Percentiles rank a stretch among this genome's conserved stretches.
Conservation (phyloP, 2,113 vertebrate species). For the Galeopterus variegatus region DNA sequence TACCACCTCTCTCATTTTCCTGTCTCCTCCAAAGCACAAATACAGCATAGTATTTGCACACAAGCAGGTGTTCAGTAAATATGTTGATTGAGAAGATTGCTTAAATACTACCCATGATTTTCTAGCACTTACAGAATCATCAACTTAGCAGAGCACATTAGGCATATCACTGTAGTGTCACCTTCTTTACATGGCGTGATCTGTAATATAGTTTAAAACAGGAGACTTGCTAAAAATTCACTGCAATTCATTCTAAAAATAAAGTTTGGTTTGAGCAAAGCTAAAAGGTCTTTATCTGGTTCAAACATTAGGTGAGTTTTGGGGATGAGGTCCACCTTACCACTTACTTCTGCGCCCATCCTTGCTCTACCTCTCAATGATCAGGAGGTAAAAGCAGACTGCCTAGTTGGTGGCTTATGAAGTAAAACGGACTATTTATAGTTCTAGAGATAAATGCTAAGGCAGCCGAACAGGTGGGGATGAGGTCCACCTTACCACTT, state of each 20-base stretch:
- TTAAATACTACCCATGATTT: background rate
- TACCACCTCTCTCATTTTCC: slow-evolving; percentile 14
- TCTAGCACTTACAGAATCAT: background rate
- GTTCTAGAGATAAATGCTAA: slow-evolving; percentile 24
- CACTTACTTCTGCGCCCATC: background rate
- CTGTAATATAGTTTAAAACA: background rate
- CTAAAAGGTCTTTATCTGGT: slow-evolving; percentile 7
- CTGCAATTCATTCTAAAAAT: slow-evolving; percentile 20
- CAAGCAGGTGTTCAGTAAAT: slow-evolving; percentile 58
- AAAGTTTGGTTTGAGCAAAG: slow-evolving; percentile 1
- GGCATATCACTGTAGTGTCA: background rate
- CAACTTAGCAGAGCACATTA: background rate
- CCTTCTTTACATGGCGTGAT: slow-evolving; percentile 39
- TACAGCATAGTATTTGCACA: slow-evolving; percentile 30
- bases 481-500: background rate
- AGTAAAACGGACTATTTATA: slow-evolving; percentile 38
- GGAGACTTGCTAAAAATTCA: background rate
- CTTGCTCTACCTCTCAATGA: slow-evolving; percentile 44
- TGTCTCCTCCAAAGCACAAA: slow-evolving; percentile 31
- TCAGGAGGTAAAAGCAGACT: slow-evolving; percentile 54
- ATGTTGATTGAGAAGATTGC: background rate
- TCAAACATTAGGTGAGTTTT: slow-evolving; percentile 22
- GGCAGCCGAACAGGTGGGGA: slow-evolving; percentile 22
- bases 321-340: background rate
- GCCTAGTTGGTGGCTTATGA: background rate